These are phyloP conservation scores for Heteromurus nitidus DNA, from an alignment of 2,888 invertebrate species.

Conservation along the genomic window DNA sequence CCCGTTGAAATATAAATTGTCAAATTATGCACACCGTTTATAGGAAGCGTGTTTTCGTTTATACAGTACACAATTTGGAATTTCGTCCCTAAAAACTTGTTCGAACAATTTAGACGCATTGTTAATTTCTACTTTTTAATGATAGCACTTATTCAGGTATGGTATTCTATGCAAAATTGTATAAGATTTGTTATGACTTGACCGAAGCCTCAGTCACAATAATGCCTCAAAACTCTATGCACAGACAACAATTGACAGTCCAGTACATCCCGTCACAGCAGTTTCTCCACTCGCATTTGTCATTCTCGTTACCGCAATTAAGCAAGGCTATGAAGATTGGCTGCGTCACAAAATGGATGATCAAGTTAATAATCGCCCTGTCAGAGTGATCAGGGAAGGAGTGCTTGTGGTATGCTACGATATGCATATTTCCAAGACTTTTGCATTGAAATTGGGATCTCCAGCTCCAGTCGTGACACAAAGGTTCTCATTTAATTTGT, in stretches of 20 bases:
- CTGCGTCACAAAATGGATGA: slow-evolving; percentile 84
- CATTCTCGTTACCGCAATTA: slow-evolving; percentile 84
- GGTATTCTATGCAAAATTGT: too few relatives aligned
- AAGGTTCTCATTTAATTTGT: too few relatives aligned
- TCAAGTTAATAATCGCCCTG: slow-evolving; percentile 83
- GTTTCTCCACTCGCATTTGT: slow-evolving; percentile 86
- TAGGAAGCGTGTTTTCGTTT: not conserved
- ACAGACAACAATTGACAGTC: slow-evolving; percentile 75
- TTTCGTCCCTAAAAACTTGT: slow-evolving; percentile 86
- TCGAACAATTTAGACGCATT: slow-evolving; percentile 88
- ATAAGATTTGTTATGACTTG: too few relatives aligned
- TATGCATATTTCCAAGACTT: too few relatives aligned
- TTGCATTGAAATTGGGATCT: not conserved
- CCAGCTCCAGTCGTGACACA: too few relatives aligned
- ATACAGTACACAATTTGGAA: not conserved
- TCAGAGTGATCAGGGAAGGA: slow-evolving; percentile 78
- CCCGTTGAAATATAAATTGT: not conserved
- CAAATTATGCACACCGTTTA: not conserved
- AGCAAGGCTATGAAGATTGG: slow-evolving; percentile 91
- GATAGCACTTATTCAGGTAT: slow-evolving; percentile 83
- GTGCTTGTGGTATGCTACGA: slow-evolving; percentile 76
- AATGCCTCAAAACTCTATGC: too few relatives aligned
- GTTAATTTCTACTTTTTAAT: slow-evolving; percentile 90
- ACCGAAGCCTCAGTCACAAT: too few relatives aligned
- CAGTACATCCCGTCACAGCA: slow-evolving; percentile 86